Evolutionary conservation across 1,140 invertebrate species (phyloP).

Genomic region (Drosophila truncata): DNA sequence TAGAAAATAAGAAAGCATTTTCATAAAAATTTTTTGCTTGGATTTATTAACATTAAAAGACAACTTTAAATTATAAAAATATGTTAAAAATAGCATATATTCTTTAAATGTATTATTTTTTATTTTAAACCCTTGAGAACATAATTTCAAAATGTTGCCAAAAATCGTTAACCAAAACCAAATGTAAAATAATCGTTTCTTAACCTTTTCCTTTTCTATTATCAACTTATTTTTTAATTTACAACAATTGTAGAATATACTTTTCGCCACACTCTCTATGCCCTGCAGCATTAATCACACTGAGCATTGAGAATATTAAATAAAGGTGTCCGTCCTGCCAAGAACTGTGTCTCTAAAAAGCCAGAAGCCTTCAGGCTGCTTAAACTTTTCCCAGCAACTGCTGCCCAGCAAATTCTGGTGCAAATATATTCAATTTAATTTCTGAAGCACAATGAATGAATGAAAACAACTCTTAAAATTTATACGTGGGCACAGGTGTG

Average conservation of each 20-base stretch:
- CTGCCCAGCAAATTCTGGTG: slow-evolving; percentile 10
- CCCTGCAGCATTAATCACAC: slow-evolving; percentile 9
- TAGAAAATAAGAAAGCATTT: too few species aligned
- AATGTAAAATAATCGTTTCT: background rate
- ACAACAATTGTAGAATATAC: background rate
- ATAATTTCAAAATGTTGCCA: too few species aligned
- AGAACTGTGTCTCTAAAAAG: background rate
- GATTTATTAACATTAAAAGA: too few species aligned
- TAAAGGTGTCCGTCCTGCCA: slow-evolving; percentile 1
- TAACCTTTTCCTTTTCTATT: background rate
- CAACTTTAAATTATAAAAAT: too few species aligned
- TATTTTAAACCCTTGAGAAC: too few species aligned
- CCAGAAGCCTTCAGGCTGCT: background rate
- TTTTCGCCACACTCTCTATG: background rate
- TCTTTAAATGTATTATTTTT: too few species aligned
- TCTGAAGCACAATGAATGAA: slow-evolving; percentile 10
- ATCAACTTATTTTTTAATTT: slow-evolving; percentile 3
- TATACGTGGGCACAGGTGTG: slow-evolving; percentile 1
- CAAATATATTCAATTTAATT: slow-evolving; percentile 24
- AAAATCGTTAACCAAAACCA: too few species aligned
- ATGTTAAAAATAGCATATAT: too few species aligned
- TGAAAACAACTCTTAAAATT: slow-evolving; percentile 13
- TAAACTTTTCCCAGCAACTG: slow-evolving; percentile 52
- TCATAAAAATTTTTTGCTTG: too few species aligned
- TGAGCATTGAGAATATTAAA: slow-evolving; percentile 2